Evolutionary conservation across 2,797 vertebrate species (phyloP), one percentile per base, ranked within the genome.

Genomic region (Gymnodraco acuticeps): DNA sequence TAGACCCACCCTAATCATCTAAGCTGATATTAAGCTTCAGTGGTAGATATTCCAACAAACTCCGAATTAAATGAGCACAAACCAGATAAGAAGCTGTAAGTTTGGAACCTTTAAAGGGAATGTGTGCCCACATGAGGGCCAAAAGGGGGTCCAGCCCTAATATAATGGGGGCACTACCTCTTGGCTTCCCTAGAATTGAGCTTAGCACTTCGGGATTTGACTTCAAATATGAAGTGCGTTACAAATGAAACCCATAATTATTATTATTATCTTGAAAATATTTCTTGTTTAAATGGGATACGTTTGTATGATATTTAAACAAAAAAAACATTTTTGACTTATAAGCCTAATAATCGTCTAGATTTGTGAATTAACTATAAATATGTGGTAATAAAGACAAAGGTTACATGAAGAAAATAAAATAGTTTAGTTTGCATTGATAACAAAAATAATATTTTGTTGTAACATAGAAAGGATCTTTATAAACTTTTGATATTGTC

Each of bases 1-100:
- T 42, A 42, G 59, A 48, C 13, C 3, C 14, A 51, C 13, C 1
- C 11, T 9, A 20, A 23, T 52, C 54, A 23, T 45, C 14, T 14
- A 13, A 64, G 33, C 16, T 64, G 17, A 47, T 20, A 27, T 11
- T 54, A 2, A 31, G 17, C 43, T 38, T 38, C 33, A 38, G 33
- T 38, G 33, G 33, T 38, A 38, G 33, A 7, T 38, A 7, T 38
- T 38, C 33, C 8, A 38, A 27, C 33, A 38, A 38, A 38, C 8
- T 38, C 33, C 8, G 2, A 54, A 19, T 54, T 54, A 45, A 43
- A 69, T 55, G 31, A 23, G 31, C 46, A 71, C 23, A 16, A 38
- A 54, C 46, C 75, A 64, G 65, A 23, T 70, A 20, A 65, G 33
- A 43, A 52, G 51, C 52, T 52, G 67, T 46, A 45, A 3, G 23